These are phyloP conservation scores for Drosophila sp. DNA, from an alignment of 1,140 invertebrate genomes.

Conservation along the genomic window DNA sequence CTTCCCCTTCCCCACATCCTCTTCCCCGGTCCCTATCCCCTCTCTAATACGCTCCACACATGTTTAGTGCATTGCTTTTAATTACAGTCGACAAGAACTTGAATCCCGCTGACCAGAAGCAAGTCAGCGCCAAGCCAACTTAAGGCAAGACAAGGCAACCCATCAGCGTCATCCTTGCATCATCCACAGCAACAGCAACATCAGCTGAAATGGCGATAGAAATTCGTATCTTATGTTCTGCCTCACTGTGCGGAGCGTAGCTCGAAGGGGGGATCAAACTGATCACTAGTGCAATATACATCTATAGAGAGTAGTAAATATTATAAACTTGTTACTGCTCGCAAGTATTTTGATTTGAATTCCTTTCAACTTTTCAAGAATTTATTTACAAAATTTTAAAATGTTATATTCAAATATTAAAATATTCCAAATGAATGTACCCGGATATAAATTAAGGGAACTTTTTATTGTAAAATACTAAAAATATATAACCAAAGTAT, in stretches of 20 bases:
- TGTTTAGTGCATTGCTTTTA: conserved; percentile 73
- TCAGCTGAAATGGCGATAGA: conserved; percentile 25
- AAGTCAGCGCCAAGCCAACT: conserved; percentile 21
- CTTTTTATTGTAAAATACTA: too few relatives aligned
- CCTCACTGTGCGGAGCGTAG: conserved; percentile 14
- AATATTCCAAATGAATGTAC: too few relatives aligned
- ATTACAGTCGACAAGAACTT: conserved; percentile 75
- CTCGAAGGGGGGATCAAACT: not conserved
- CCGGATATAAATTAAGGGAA: too few relatives aligned
- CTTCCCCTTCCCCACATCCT: not conserved
- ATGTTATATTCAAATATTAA: too few relatives aligned
- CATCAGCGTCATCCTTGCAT: conserved; percentile 78
- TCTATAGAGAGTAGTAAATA: too few relatives aligned
- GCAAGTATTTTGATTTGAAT: too few relatives aligned
- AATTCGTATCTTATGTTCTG: conserved; percentile 29
- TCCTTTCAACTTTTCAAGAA: too few relatives aligned
- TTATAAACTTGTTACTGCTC: too few relatives aligned
- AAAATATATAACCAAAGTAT: too few relatives aligned
- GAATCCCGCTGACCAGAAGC: conserved; percentile 48
- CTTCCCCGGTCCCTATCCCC: not conserved
- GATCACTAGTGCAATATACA: too few relatives aligned
- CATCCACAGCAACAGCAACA: conserved; percentile 69
- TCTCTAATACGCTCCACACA: conserved; percentile 14
- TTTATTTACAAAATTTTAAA: too few relatives aligned
- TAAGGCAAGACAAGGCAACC: conserved; percentile 24